Percentiles rank a stretch among this genome's conserved stretches.
Conservation (phyloP, 2,888 invertebrate genomes). For the Corbicula japonica region DNA sequence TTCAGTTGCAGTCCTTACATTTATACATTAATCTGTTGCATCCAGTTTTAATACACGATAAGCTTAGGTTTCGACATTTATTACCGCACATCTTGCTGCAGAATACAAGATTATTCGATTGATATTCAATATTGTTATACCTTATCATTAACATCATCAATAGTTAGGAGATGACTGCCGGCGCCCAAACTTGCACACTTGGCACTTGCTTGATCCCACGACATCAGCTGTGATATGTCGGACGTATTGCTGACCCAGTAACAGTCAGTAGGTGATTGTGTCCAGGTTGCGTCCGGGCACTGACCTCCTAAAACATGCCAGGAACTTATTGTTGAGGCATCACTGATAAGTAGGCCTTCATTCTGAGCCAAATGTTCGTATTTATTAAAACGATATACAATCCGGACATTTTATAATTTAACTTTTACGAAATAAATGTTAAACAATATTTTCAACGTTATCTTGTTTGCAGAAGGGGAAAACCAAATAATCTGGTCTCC, state of each 20-base stretch:
- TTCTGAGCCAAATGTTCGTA: neutral
- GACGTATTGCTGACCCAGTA: slow-evolving; percentile 67
- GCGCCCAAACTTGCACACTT: slow-evolving; percentile 41
- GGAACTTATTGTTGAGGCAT: neutral
- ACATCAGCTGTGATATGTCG: slow-evolving; percentile 63
- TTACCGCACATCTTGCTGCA: no score
- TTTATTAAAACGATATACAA: no score
- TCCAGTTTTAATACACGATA: no score
- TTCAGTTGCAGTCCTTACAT: no score
- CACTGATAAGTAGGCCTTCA: neutral
- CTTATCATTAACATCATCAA: slow-evolving; percentile 57
- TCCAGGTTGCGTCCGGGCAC: slow-evolving; percentile 52
- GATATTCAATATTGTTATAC: slow-evolving; percentile 45
- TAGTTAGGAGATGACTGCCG: slow-evolving; percentile 59
- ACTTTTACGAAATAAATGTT: no score
- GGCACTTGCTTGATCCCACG: slow-evolving; percentile 64
- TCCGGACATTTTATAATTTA: no score
- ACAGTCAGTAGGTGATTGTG: slow-evolving; percentile 51
- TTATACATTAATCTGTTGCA: no score
- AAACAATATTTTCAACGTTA: no score
- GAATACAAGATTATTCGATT: no score
- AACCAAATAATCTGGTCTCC: no score
- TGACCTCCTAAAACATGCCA: slow-evolving; percentile 34
- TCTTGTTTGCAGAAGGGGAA: no score
- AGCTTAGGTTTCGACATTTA: no score